A percentile compares a stretch with the other conserved stretches of the same genome.
Evolutionary conservation across 2,888 invertebrate genomes (phyloP).

Genomic region (Silvanus unidentatus): DNA sequence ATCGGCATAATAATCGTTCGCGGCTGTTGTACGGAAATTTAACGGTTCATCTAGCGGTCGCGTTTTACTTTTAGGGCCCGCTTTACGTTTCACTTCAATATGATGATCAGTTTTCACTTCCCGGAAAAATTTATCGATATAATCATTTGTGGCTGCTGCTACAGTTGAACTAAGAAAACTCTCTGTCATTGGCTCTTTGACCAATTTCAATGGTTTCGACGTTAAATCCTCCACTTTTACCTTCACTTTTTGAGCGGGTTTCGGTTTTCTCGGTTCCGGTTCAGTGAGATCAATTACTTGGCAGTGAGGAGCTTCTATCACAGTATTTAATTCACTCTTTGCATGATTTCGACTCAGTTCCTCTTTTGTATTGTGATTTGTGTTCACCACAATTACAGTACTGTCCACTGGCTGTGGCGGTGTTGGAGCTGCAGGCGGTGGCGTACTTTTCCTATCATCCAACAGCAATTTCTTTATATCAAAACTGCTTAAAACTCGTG

Average conservation of each 20-base stretch:
- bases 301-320: constrained; percentile 31
- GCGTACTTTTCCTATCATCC: neutral
- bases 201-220: neutral
- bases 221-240: neutral
- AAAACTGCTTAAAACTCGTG: neutral
- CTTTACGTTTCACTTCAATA: neutral
- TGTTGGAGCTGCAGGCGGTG: no score
- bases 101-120: neutral
- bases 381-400: constrained; percentile 17
- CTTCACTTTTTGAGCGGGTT: constrained; percentile 2
- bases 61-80: no score
- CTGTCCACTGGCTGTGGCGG: constrained; percentile 8
- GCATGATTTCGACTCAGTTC: neutral
- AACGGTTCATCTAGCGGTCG: no score
- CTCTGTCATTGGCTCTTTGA: neutral
- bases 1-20: constrained; percentile 9
- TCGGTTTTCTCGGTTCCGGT: constrained; percentile 8
- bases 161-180: neutral
- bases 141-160: no score
- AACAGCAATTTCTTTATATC: constrained; percentile 3
- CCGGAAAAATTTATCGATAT: no score
- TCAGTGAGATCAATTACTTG: constrained; percentile 39
- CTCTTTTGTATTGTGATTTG: constrained; percentile 5
- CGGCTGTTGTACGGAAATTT: no score
- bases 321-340: constrained; percentile 16